A percentile compares a stretch with the other conserved stretches of the same genome.
Conservation (phyloP, 92 coral and sea anemone species). For the Virgularia gustaviana region DNA sequence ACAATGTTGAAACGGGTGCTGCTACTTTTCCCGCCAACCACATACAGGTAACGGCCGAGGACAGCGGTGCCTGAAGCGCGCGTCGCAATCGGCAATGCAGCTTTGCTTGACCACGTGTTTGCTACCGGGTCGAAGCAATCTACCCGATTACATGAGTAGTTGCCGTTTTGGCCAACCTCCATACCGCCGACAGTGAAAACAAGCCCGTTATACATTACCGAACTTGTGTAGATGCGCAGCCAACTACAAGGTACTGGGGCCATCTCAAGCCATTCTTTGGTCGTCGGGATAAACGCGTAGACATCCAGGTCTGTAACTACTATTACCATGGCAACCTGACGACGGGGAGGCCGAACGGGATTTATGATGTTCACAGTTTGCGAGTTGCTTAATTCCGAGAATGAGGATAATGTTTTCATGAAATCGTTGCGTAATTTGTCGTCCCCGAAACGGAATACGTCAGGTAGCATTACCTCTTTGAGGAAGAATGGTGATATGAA, state of each 20-base stretch:
- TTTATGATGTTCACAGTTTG: too few relatives aligned
- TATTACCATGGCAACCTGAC: slow-evolving; percentile 27
- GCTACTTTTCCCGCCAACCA: slow-evolving; percentile 36
- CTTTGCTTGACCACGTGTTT: slow-evolving; percentile 30
- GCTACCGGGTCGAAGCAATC: slow-evolving; percentile 38
- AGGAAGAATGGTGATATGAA: slow-evolving; percentile 16
- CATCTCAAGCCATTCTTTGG: slow-evolving; percentile 31
- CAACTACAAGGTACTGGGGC: slow-evolving; percentile 28
- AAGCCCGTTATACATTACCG: slow-evolving; percentile 10
- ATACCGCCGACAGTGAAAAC: slow-evolving; percentile 17
- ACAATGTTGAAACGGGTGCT: slow-evolving; percentile 38
- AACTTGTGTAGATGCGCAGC: slow-evolving; percentile 9
- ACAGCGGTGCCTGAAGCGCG: slow-evolving; percentile 17
- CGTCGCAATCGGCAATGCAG: slow-evolving; percentile 30
- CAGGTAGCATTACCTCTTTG: background rate
- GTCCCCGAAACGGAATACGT: slow-evolving; percentile 10
- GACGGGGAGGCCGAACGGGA: slow-evolving; percentile 19
- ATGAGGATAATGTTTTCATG: slow-evolving; percentile 8
- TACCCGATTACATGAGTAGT: slow-evolving; percentile 20
- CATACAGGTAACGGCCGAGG: slow-evolving; percentile 15
- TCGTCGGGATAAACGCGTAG: slow-evolving; percentile 23
- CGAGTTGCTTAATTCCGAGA: background rate
- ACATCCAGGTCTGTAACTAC: slow-evolving; percentile 23
- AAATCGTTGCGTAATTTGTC: slow-evolving; percentile 2
- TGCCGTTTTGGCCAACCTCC: background rate